Conservation (phyloP, 2,113 vertebrate genomes). For the Rhizomys pruinosus region DNA sequence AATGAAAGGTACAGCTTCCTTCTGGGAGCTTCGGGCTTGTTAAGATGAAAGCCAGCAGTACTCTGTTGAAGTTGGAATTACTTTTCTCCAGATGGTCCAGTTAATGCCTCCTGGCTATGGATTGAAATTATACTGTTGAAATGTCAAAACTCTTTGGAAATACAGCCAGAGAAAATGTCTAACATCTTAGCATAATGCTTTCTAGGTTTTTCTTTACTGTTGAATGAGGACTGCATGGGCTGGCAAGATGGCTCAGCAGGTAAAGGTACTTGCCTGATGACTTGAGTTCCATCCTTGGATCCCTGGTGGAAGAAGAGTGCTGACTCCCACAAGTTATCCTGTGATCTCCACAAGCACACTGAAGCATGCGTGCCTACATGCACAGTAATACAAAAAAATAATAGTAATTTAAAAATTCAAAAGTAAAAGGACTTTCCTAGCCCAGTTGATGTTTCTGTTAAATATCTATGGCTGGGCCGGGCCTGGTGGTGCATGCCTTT, state of each 20-base stretch:
- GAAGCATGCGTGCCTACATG: neutral
- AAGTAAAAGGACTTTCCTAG: neutral
- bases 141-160: slow-evolving; percentile 44
- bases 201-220: slow-evolving; percentile 41
- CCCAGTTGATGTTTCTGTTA: neutral
- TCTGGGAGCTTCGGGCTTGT: neutral
- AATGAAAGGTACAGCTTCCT: slow-evolving; percentile 20
- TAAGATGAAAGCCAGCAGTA: slow-evolving; percentile 1
- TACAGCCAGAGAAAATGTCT: slow-evolving; percentile 29
- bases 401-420: neutral
- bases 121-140: slow-evolving; percentile 52
- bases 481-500: too few relatives aligned
- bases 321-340: neutral
- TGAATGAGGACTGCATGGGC: neutral
- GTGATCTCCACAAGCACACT: neutral
- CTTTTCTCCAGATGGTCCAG: slow-evolving; percentile 27
- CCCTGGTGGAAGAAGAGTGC: neutral
- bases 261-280: neutral
- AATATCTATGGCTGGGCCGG: neutral
- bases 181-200: slow-evolving; percentile 46
- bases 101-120: neutral
- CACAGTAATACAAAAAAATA: neutral
- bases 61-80: slow-evolving; percentile 27
- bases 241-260: neutral
- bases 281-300: neutral